Percentiles rank a stretch among this genome's conserved stretches.
These are phyloP conservation scores for Chelonus formosanus DNA, from an alignment of 2,888 invertebrate species.

Conservation along the genomic window DNA sequence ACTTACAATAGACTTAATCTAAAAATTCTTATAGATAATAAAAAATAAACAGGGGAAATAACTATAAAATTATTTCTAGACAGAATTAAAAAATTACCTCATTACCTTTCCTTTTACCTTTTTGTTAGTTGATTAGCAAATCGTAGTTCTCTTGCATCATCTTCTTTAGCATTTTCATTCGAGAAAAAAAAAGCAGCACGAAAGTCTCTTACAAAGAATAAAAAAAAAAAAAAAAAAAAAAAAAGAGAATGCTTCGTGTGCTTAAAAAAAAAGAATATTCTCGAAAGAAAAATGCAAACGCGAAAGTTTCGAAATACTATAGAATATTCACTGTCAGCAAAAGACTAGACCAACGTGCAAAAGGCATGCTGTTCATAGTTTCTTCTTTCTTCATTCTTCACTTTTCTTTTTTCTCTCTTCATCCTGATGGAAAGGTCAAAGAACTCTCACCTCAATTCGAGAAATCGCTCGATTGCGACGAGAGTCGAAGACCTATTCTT, in stretches of 20 bases:
- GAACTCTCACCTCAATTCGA: constrained; percentile 48
- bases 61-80: no score
- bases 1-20: neutral
- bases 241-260: neutral
- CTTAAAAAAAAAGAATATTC: constrained; percentile 1
- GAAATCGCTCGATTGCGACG: constrained; percentile 59
- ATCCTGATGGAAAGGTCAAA: constrained; percentile 27
- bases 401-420: constrained; percentile 38
- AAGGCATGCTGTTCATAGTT: constrained; percentile 46
- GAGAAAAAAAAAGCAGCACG: no score
- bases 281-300: neutral
- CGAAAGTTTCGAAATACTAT: constrained; percentile 16
- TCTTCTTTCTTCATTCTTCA: constrained; percentile 43
- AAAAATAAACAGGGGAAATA: neutral
- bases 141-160: constrained; percentile 10
- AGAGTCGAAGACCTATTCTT: constrained; percentile 20
- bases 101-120: neutral
- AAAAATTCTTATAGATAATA: constrained; percentile 30
- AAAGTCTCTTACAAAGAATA: neutral
- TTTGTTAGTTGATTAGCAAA: neutral
- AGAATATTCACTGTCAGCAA: neutral
- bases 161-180: constrained; percentile 1
- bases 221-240: no score
- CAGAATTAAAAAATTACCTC: constrained; percentile 4
- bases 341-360: constrained; percentile 44